These are phyloP conservation scores for Distichodus sexfasciatus DNA, from an alignment of 2,797 vertebrate species.

Conservation along the genomic window DNA sequence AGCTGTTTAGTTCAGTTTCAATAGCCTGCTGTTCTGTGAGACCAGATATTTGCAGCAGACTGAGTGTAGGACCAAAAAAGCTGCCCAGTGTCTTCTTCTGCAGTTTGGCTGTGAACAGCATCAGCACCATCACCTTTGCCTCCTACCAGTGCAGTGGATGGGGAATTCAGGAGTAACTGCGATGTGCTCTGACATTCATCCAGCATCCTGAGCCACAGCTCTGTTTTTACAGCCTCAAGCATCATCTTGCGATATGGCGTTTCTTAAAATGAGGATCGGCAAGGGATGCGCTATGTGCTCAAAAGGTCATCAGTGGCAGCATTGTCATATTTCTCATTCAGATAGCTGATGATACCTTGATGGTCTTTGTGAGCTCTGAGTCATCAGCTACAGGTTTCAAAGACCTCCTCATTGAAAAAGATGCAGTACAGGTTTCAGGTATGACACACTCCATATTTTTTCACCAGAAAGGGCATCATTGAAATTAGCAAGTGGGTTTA, in stretches of 20 bases:
- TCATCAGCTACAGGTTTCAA: not conserved
- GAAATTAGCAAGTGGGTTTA: not conserved
- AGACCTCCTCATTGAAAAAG: not conserved
- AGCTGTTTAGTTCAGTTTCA: slow-evolving; percentile 21
- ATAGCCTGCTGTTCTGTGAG: slow-evolving; percentile 2
- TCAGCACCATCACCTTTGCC: not conserved
- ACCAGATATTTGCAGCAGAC: not conserved
- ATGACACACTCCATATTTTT: not conserved
- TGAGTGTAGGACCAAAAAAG: not conserved
- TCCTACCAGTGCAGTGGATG: not conserved
- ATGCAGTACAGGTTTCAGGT: not conserved
- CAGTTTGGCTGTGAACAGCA: not conserved
- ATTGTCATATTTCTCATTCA: not conserved
- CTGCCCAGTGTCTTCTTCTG: not conserved
- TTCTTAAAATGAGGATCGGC: not conserved
- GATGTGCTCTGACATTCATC: not conserved
- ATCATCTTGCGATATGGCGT: not conserved
- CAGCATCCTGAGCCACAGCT: not conserved
- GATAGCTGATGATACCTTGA: slow-evolving; percentile 1
- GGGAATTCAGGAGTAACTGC: not conserved
- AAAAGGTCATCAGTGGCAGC: slow-evolving; percentile 2
- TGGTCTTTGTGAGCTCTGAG: not conserved
- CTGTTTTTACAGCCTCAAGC: not conserved
- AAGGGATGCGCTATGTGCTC: not conserved
- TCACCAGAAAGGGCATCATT: not conserved